A percentile compares a stretch with the other conserved stretches of the same genome.
phyloP scores from a whole-genome alignment of 1,140 invertebrate species.

The Cataglyphis hispanica region DNA sequence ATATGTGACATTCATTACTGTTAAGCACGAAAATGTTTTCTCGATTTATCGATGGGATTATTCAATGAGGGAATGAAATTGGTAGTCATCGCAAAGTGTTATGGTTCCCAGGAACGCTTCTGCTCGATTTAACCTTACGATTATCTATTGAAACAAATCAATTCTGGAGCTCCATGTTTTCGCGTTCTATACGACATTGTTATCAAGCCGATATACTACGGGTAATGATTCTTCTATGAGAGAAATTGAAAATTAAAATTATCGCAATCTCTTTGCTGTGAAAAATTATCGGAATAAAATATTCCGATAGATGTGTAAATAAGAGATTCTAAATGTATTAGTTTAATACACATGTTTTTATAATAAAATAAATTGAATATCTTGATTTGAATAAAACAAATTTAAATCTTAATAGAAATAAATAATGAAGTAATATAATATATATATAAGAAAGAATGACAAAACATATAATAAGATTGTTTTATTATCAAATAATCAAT shows the following conservation, averaged over 20 bases:
- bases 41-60: constrained; percentile 34
- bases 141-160: constrained; percentile 41
- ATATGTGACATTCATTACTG: neutral
- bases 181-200: neutral
- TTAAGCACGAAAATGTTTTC: neutral
- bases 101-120: constrained; percentile 14
- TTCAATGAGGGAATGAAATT: constrained; percentile 23
- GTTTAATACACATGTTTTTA: constrained; percentile 6
- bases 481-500: too few relatives aligned
- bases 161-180: neutral
- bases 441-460: neutral
- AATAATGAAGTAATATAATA: neutral
- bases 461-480: too few relatives aligned
- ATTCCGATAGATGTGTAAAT: neutral
- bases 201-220: neutral
- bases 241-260: neutral
- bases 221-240: neutral
- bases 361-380: neutral
- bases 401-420: neutral
- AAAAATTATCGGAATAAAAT: neutral
- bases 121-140: constrained; percentile 8
- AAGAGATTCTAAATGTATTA: neutral
- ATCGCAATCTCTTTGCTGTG: neutral
- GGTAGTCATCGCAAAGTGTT: constrained; percentile 11
- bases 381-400: neutral